phyloP scores from a whole-genome alignment of 92 coral and sea anemone genomes.

The Pocillopora meandrina region DNA sequence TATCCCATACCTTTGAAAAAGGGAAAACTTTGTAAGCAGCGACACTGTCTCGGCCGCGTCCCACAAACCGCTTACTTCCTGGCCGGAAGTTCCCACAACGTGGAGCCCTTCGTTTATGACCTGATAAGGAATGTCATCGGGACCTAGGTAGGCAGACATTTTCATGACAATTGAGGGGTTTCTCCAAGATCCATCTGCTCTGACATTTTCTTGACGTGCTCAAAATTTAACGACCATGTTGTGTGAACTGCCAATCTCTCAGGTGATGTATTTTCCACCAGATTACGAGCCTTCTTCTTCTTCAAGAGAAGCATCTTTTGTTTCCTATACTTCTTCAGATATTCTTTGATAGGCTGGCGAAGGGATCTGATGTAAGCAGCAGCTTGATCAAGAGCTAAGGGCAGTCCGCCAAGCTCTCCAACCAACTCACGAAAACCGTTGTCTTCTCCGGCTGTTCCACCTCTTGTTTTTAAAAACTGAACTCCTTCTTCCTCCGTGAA shows the following conservation, averaged over 20 bases:
- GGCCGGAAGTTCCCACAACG: constrained; percentile 31
- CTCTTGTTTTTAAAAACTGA: constrained; percentile 58
- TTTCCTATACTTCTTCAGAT: constrained; percentile 59
- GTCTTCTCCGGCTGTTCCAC: constrained; percentile 29
- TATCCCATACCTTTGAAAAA: constrained; percentile 64
- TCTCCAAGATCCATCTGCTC: constrained; percentile 46
- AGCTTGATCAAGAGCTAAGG: constrained; percentile 92
- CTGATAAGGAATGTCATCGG: constrained; percentile 81
- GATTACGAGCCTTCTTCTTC: constrained; percentile 52
- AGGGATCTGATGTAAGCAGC: constrained; percentile 67
- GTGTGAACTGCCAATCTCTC: constrained; percentile 75
- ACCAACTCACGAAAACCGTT: constrained; percentile 37
- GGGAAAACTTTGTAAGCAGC: constrained; percentile 81
- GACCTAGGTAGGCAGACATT: constrained; percentile 73
- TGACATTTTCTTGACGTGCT: constrained; percentile 43
- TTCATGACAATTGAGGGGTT: constrained; percentile 59
- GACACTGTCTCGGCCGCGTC: constrained; percentile 56
- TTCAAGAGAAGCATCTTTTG: constrained; percentile 59
- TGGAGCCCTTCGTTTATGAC: constrained; percentile 78
- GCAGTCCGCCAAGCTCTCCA: constrained; percentile 77
- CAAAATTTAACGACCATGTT: constrained; percentile 85
- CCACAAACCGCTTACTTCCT: constrained; percentile 20
- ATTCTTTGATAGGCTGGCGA: constrained; percentile 44
- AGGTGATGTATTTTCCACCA: constrained; percentile 55
- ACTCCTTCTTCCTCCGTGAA: constrained; percentile 59